Base-by-base conservation (phyloP, 2,113 vertebrate genomes). In the Porphyrio hochstetteri region DNA sequence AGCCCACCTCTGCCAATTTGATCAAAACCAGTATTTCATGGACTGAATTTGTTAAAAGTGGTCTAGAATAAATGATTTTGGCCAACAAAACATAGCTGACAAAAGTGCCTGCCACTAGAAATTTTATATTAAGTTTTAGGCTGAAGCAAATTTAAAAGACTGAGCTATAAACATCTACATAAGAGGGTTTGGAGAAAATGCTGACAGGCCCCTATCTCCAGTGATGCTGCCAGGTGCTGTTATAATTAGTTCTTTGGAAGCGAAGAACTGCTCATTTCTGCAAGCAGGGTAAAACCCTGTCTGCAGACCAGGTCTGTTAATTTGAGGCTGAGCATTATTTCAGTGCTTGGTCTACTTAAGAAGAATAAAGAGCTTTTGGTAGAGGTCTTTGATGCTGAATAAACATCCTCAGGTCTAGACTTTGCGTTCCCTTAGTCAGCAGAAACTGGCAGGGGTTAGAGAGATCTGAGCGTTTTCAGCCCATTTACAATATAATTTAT, bases 201-300 rank as follows among this genome's bases (percentile, higher is more conserved):
- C 96, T 93, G 81, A 93, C 86, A 90, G 72, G 67, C 29, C 35
- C 7, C 53, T 40, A 16, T 92, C 74, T 89, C 27, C 68, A 93
- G 81, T 56, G 71, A 50, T 79, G 92, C 89, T 95, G 86, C 92
- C 94, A 96, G 81, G 76, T 96, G 85, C 70, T 86, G 56, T 60
- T 90, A 68, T 91, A 95, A 95, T 96, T 92, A 94, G 67, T 59
- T 94, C 50, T 90, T 82, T 90, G 82, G 76, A 86, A 81, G 94
- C 29, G 44, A 63, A 84, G 74, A 82, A 70, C 46, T 42, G 78
- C n/a, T 87, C 85, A 35, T 93, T 95, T 85, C 82, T 94, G 90
- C 91, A 88, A 94, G 85, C 82, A 67, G 90, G 86, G 63, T 83
- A 64, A 82, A 95, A 88, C 71, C 44, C 71, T 68, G 56, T 79